A percentile compares a stretch with the other conserved stretches of the same genome.
phyloP scores from a whole-genome alignment of 2,888 invertebrate genomes.

The Gerosis bhagava region DNA sequence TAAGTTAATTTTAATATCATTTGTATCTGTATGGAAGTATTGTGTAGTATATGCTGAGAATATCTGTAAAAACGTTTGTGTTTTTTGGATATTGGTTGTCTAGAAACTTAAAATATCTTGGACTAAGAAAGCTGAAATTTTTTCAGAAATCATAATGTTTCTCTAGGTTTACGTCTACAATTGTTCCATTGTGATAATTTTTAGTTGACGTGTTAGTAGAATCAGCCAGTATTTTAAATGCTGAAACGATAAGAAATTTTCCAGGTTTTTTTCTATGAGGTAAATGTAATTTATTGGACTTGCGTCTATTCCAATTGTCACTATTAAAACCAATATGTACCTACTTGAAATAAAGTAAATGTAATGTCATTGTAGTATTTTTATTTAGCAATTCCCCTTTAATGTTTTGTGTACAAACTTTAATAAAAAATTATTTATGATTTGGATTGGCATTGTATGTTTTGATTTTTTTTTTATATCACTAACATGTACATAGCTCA shows the following conservation, averaged over 20 bases:
- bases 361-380: too few relatives aligned
- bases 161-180: too few relatives aligned
- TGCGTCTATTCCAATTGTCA: constrained; percentile 56
- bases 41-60: too few relatives aligned
- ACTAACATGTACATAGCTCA: too few relatives aligned
- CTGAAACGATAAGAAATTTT: constrained; percentile 49
- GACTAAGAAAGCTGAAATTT: too few relatives aligned
- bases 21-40: constrained; percentile 48
- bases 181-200: constrained; percentile 76
- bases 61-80: constrained; percentile 12
- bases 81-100: constrained; percentile 30
- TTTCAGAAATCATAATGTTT: too few relatives aligned
- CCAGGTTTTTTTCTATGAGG: constrained; percentile 55
- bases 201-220: constrained; percentile 59
- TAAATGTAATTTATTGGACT: constrained; percentile 65
- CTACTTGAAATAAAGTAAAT: constrained; percentile 67
- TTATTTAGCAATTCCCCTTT: too few relatives aligned
- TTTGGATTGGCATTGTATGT: too few relatives aligned
- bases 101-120: constrained; percentile 32
- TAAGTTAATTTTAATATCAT: constrained; percentile 75
- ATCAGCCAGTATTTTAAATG: constrained; percentile 61
- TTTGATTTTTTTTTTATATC: not conserved
- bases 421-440: too few relatives aligned
- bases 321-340: constrained; percentile 59
- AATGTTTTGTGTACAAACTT: too few relatives aligned